Evolutionary conservation across 30 jellyfish, hydroid and myxozoan species (phyloP), one percentile per base, ranked within the genome.

Genomic region (Cassiopea andromeda): DNA sequence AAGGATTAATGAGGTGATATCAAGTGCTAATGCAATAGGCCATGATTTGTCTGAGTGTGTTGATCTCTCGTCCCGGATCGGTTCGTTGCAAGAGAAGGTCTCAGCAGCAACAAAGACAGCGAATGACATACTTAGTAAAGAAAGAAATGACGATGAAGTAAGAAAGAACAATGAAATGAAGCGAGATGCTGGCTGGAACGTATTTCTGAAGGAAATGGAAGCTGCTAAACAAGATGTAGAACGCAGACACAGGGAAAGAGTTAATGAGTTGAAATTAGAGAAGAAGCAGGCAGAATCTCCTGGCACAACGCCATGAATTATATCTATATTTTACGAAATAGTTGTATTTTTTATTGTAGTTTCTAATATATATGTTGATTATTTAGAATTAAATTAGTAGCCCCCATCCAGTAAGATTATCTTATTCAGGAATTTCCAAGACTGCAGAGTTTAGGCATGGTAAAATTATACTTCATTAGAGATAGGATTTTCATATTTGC

Each of bases 171-270:
- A 64, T 45, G 50, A 76, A 61, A 85, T 73, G 60, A 82, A 83
- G 47, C 74, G 93, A 66, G 97, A 90, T 47, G 77, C 87, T 1
- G 93, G 82, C 61, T 90, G 97, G 97, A 60, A 48, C 0, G 80
- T 16, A 16, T 90, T 90, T 77, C 44, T 60, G 54, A 76, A 82
- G 15, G 97, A 90, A 13, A 90, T 90, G 77, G 90, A 90, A 54
- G 66, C 50, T 15, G 93, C 97, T 3, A 76, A 58, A n/a, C 85
- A 90, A 13, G 97, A 83, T 61, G 93, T 90, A 6, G 97, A 90
- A 49, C 67, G 74, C 61, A 48, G 89, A 16, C 97, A 90, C 64
- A 75, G 79, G 46, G 93, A 82, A 46, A 75, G 97, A 45, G 78
- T 90, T 46, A 27, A 73, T 69, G 85, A 90, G 68, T 82, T 90